Evolutionary conservation across 2,797 vertebrate species (phyloP), one percentile per base, ranked within the genome.

Genomic region (Anguilla pacifica): DNA sequence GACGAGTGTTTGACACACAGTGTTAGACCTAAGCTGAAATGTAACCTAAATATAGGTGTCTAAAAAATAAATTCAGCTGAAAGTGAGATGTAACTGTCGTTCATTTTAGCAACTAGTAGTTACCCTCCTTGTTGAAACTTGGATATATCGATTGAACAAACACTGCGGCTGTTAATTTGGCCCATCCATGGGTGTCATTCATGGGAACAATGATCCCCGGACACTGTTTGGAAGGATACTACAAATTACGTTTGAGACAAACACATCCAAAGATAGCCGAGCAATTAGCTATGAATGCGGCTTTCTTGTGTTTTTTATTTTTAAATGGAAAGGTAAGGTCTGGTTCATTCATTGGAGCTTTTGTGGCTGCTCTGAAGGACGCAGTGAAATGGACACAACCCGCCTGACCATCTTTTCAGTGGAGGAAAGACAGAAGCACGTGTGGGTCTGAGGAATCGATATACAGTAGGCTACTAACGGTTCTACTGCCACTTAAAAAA

Each of bases 381-480:
- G 25, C 64, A 28, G 25, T 6, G n/a, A 67, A n/a, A 25, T 6
- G 22, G 25, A 67, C 64, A 67, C n/a, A 28, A 67, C 25, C 64
- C 2, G 19, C 64, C 28, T 67, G 64, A 67, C 64, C n/a, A 15
- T 67, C 64, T 67, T 67, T 67, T 67, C 4, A 67, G 64, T 28
- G 64, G 25, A n/a, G 64, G 7, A 3, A 67, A 28, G n/a, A 67
- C 64, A n/a, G 64, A 67, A 67, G 64, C n/a, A n/a, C n/a, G 61
- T n/a, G 64, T 67, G 64, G 64, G 22, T 67, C n/a, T 67, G n/a
- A 67, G 64, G n/a, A 67, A 67, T 67, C 64, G n/a, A 67, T 67
- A 67, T 28, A 28, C n/a, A n/a, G n/a, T 28, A 67, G 22, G 64
- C 22, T 67, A 28, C 64, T n/a, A 28, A 28, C 64, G 6, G 64